Percentiles rank a stretch among this genome's conserved stretches.
These are phyloP conservation scores for Poecile atricapillus DNA, from an alignment of 2,113 vertebrate genomes.

Conservation along the genomic window DNA sequence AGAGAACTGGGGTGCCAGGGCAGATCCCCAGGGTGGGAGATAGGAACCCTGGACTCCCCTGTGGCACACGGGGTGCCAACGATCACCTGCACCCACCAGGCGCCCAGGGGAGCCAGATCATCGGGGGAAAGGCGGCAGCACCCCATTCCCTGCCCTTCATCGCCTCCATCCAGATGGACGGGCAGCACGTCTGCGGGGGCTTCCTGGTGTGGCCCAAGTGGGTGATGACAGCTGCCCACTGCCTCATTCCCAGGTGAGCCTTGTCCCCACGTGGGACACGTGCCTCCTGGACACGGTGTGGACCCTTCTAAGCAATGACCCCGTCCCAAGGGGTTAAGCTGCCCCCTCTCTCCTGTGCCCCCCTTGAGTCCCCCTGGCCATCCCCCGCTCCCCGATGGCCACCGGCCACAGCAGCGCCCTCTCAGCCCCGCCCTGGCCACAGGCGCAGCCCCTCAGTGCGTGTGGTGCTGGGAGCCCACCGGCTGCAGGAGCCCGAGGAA, in stretches of 20 bases:
- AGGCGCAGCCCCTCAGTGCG: background rate
- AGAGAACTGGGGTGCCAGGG: background rate
- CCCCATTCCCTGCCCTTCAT: constrained; percentile 83
- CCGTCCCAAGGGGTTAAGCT: background rate
- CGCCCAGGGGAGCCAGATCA: constrained; percentile 62
- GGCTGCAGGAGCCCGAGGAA: constrained; percentile 17
- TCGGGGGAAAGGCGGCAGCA: constrained; percentile 69
- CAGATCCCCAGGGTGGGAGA: background rate
- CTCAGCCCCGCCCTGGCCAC: background rate
- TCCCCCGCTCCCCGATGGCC: rapidly evolving
- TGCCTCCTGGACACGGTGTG: rapidly evolving
- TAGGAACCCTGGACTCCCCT: rapidly evolving
- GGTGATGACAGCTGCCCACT: constrained; percentile 75
- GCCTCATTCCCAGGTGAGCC: constrained; percentile 60
- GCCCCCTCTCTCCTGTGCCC: too few relatives aligned
- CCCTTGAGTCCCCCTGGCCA: background rate
- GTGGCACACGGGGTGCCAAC: rapidly evolving
- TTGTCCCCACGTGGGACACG: rapidly evolving
- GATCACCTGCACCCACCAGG: constrained; percentile 10
- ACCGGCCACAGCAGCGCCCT: rapidly evolving
- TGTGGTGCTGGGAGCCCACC: constrained; percentile 69
- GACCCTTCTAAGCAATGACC: background rate
- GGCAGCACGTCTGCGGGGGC: constrained; percentile 62
- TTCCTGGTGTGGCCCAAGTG: constrained; percentile 63
- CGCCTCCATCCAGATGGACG: constrained; percentile 66